Percentiles rank a stretch among this genome's conserved stretches.
Evolutionary conservation across 2,888 invertebrate species (phyloP).

Genomic region (Rhaphigaster nebulosa): DNA sequence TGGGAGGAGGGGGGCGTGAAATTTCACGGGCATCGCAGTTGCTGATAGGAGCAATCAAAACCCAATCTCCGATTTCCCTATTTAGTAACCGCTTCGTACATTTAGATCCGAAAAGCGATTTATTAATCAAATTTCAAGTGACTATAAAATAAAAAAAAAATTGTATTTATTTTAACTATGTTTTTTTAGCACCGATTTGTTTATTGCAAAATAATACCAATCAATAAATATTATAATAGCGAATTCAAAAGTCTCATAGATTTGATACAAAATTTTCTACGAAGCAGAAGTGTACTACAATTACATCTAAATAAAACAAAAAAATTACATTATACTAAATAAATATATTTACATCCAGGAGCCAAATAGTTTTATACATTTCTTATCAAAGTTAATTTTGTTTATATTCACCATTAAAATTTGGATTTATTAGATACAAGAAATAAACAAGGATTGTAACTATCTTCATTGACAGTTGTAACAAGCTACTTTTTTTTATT

Average conservation of each 20-base stretch:
- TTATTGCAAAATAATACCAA: background rate
- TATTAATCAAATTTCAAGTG: background rate
- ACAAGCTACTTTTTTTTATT: no score
- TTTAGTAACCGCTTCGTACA: constrained; percentile 17
- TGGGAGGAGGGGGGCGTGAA: background rate
- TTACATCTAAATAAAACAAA: no score
- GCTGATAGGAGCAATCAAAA: constrained; percentile 30
- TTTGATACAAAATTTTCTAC: no score
- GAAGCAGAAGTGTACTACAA: no score
- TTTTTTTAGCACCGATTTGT: background rate
- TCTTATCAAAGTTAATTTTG: no score
- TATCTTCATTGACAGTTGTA: no score
- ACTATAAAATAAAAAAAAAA: background rate
- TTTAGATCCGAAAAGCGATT: background rate
- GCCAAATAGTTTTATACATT: no score
- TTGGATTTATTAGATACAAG: no score
- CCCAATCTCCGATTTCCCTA: constrained; percentile 33
- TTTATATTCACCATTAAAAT: no score
- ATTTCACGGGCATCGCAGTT: background rate
- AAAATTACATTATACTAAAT: no score
- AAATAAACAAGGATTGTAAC: no score
- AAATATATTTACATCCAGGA: no score
- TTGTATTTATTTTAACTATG: background rate
- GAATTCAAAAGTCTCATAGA: background rate
- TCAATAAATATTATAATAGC: background rate